Evolutionary conservation across 2,113 vertebrate species (phyloP).

Genomic region (Naja naja): DNA sequence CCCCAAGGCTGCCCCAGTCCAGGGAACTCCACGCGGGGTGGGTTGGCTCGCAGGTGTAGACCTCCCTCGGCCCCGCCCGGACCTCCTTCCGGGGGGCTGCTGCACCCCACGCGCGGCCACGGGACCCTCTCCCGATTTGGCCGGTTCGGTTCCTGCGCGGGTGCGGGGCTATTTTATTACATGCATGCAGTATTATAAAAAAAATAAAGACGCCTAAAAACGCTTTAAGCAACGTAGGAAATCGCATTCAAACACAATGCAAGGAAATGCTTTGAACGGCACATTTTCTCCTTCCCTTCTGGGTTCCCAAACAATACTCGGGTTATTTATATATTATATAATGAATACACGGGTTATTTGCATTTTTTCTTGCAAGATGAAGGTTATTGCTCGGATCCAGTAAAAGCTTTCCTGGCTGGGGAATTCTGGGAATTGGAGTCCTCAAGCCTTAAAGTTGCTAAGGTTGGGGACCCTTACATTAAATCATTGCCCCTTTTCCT

Average conservation of each 20-base stretch:
- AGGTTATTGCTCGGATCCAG: not conserved
- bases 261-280: not conserved
- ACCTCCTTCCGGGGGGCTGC: too few relatives aligned
- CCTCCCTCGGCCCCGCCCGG: too few relatives aligned
- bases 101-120: not conserved
- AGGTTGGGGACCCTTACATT: not conserved
- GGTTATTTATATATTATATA: too few relatives aligned
- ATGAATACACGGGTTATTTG: not conserved
- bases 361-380: not conserved
- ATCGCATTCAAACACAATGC: not conserved
- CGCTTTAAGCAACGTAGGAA: not conserved
- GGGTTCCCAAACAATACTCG: not conserved
- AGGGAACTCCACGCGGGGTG: not conserved
- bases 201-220: not conserved
- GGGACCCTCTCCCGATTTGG: not conserved
- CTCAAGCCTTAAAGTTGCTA: too few relatives aligned
- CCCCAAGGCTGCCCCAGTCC: not conserved
- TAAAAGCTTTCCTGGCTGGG: not conserved
- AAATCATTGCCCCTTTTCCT: not conserved
- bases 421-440: not conserved
- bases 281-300: not conserved
- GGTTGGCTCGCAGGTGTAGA: not conserved
- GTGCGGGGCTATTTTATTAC: not conserved
- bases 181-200: not conserved
- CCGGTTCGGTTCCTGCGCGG: not conserved